Base-by-base conservation (phyloP, 2,113 vertebrate species). In the Dicrurus megarhynchus region DNA sequence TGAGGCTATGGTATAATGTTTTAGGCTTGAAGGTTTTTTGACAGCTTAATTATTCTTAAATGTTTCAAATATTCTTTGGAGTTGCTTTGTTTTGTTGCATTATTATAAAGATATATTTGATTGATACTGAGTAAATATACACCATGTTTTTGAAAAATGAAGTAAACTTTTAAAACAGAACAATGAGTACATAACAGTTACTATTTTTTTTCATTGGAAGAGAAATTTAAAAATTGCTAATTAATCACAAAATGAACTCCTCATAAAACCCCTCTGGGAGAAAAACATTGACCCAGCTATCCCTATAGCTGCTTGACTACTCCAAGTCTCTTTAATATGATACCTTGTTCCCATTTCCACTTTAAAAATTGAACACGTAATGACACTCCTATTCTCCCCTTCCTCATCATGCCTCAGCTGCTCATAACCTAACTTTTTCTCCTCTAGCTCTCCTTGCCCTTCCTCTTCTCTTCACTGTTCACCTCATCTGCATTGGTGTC, bases 401-500 rank as follows among this genome's bases (percentile, higher is more conserved):
- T 85, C 49, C 18, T 93, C 81, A 74, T 88, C 76, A 81, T 81
- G 32, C 30, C 37, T n/a, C n/a, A 90, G 64, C 41, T 3, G 6
- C 83, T 68, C 53, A 55, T 81, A 84, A 53, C 37, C 41, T 68
- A 89, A 81, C 79, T 95, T 94, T 92, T 94, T 96, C 59, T 95
- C 85, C 77, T 97, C 65, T 60, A 60, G n/a, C 47, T 93, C 67
- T 84, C 50, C 70, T 93, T 97, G 83, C 32, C 47, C 77, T 95
- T 86, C 73, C 59, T 91, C 80, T 95, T 84, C 64, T 94, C 52
- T 86, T 94, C 49, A 44, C 73, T 61, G 46, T 93, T 95, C 94
- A 82, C 80, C 88, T 95, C 83, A 85, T 95, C 93, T 87, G 80
- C 96, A 95, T 87, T 76, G 86, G 76, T 96, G 91, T 97, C 94